phyloP scores from a whole-genome alignment of 2,888 invertebrate genomes.

The Plebejus melissa region DNA sequence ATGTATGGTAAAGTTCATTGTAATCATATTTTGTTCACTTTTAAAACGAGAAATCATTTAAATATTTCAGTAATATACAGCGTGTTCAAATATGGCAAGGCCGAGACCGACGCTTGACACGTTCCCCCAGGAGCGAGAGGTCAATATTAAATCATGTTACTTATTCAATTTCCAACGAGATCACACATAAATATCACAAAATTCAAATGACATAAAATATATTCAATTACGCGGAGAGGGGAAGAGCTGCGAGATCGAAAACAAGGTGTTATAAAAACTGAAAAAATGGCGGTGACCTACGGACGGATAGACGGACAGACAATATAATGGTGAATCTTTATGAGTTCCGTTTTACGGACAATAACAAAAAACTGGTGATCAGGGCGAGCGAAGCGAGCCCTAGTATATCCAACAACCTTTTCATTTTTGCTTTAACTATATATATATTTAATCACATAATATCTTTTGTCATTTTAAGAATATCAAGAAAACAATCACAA shows the following conservation, averaged over 20 bases:
- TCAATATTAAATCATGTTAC: slow-evolving; percentile 27
- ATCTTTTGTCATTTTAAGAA: not conserved
- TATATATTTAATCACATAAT: too few relatives aligned
- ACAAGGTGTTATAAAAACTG: not conserved
- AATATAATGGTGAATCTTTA: too few relatives aligned
- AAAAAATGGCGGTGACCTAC: not conserved
- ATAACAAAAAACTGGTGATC: too few relatives aligned
- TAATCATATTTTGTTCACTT: not conserved
- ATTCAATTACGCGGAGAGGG: not conserved
- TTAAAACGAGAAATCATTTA: not conserved
- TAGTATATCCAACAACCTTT: too few relatives aligned
- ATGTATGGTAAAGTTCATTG: not conserved
- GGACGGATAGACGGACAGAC: not conserved
- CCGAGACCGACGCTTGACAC: slow-evolving; percentile 14
- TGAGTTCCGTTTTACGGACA: too few relatives aligned
- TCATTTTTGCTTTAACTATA: too few relatives aligned
- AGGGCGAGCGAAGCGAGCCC: too few relatives aligned
- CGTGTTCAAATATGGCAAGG: slow-evolving; percentile 7
- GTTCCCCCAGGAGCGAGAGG: slow-evolving; percentile 1
- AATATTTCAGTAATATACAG: not conserved
- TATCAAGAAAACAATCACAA: not conserved
- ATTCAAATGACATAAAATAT: not conserved
- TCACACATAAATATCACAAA: not conserved
- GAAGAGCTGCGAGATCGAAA: not conserved
- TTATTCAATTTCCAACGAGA: slow-evolving; percentile 4